phyloP scores from a whole-genome alignment of 1,140 invertebrate species.

The Eupeodes corollae region DNA sequence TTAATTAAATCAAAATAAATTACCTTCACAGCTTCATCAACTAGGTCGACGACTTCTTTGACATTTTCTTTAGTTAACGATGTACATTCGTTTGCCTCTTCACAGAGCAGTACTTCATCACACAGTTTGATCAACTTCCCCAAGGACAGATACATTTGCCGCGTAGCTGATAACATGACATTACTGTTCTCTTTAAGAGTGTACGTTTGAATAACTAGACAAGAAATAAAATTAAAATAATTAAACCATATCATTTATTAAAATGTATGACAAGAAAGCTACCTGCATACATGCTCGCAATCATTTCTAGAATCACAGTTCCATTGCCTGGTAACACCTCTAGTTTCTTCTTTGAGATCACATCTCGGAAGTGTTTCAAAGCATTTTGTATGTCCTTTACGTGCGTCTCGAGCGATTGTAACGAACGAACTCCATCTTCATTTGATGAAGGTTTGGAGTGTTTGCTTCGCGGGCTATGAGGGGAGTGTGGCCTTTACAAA shows the following conservation, averaged over 20 bases:
- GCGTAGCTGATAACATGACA: slow-evolving; percentile 56
- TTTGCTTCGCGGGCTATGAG: slow-evolving; percentile 46
- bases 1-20: background rate
- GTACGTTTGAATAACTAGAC: slow-evolving; percentile 45
- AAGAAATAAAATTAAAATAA: background rate
- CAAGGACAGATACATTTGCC: slow-evolving; percentile 74
- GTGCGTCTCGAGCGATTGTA: slow-evolving; percentile 49
- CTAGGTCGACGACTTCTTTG: slow-evolving; percentile 60
- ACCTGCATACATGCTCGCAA: slow-evolving; percentile 76
- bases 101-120: slow-evolving; percentile 67
- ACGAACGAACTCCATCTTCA: slow-evolving; percentile 44
- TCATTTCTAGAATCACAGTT: slow-evolving; percentile 81
- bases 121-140: slow-evolving; percentile 79
- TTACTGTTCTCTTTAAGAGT: slow-evolving; percentile 58
- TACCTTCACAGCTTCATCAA: slow-evolving; percentile 69
- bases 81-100: slow-evolving; percentile 43
- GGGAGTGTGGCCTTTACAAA: slow-evolving; percentile 44
- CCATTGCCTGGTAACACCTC: slow-evolving; percentile 87
- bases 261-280: slow-evolving; percentile 3
- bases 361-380: slow-evolving; percentile 77
- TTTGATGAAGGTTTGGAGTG: slow-evolving; percentile 36
- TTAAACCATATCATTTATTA: background rate
- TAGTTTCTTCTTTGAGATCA: slow-evolving; percentile 80
- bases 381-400: slow-evolving; percentile 62
- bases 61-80: slow-evolving; percentile 61